A percentile compares a stretch with the other conserved stretches of the same genome.
Conservation (phyloP, 2,797 vertebrate genomes). For the Linurgus olivaceus region DNA sequence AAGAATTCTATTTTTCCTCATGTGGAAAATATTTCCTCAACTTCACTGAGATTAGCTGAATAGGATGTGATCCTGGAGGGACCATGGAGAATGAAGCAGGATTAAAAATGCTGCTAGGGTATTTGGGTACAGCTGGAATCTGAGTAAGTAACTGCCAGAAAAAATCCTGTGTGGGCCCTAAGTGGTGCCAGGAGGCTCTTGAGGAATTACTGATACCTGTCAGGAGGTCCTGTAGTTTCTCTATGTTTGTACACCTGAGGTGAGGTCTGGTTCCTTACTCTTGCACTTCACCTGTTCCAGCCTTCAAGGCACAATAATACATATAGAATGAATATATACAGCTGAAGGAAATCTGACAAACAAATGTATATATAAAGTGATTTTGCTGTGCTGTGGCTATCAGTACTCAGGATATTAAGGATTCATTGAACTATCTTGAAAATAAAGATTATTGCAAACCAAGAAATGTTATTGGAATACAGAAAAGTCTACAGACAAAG, state of each 20-base stretch:
- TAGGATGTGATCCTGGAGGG: neutral
- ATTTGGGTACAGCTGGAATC: neutral
- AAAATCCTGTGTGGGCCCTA: neutral
- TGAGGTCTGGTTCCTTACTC: neutral
- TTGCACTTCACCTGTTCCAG: neutral
- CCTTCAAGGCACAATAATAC: neutral
- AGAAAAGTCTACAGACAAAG: neutral
- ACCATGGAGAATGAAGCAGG: neutral
- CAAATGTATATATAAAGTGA: neutral
- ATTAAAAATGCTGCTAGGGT: neutral
- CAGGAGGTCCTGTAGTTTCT: neutral
- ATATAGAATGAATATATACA: neutral
- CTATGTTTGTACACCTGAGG: neutral
- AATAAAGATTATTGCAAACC: neutral
- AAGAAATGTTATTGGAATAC: neutral
- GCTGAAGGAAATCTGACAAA: neutral
- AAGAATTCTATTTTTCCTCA: neutral
- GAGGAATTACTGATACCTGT: neutral
- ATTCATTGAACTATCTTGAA: neutral
- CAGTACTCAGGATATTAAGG: neutral
- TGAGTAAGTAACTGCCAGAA: neutral
- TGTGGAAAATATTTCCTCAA: neutral
- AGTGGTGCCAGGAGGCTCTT: neutral
- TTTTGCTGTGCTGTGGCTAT: neutral
- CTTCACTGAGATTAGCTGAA: neutral